Evolutionary conservation across 2,113 vertebrate genomes (phyloP).

Genomic region (Holacanthus passer): DNA sequence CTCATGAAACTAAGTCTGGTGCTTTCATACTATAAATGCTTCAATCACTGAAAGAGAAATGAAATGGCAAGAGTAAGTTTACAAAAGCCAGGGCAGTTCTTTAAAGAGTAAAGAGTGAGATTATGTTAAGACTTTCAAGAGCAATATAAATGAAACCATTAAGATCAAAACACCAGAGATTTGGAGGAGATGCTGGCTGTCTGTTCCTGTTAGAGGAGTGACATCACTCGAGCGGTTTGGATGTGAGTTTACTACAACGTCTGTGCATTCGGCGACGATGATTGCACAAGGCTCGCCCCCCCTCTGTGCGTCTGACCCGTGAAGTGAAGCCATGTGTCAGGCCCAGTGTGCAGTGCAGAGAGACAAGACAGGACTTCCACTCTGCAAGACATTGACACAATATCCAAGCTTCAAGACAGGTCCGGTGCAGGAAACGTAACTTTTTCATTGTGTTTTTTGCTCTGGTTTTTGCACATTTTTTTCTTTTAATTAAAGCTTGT

Average conservation of each 20-base stretch:
- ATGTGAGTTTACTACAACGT: conserved; percentile 6
- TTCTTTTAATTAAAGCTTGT: neutral
- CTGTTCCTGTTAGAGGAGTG: conserved; percentile 12
- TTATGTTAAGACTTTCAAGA: neutral
- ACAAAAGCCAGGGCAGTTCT: neutral
- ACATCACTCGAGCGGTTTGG: conserved; percentile 13
- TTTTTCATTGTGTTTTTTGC: neutral
- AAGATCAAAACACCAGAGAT: conserved; percentile 6
- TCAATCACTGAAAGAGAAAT: conserved; percentile 4
- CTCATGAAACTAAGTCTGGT: neutral
- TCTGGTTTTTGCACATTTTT: neutral
- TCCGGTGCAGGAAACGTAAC: neutral
- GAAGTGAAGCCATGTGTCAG: conserved; percentile 26
- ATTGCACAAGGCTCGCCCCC: conserved; percentile 17
- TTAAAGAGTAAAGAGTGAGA: conserved; percentile 1
- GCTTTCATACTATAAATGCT: neutral
- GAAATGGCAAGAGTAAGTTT: neutral
- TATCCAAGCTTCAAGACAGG: conserved; percentile 6
- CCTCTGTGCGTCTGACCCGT: neutral
- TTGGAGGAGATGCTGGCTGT: neutral
- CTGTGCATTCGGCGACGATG: neutral
- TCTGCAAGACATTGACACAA: conserved; percentile 31
- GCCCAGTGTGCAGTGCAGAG: conserved; percentile 2
- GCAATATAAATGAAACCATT: conserved; percentile 11
- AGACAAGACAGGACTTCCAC: conserved; percentile 29